Percentiles rank a stretch among this genome's conserved stretches.
These are phyloP conservation scores for Actenoides lindsayi DNA, from an alignment of 2,113 vertebrate species.

Conservation along the genomic window DNA sequence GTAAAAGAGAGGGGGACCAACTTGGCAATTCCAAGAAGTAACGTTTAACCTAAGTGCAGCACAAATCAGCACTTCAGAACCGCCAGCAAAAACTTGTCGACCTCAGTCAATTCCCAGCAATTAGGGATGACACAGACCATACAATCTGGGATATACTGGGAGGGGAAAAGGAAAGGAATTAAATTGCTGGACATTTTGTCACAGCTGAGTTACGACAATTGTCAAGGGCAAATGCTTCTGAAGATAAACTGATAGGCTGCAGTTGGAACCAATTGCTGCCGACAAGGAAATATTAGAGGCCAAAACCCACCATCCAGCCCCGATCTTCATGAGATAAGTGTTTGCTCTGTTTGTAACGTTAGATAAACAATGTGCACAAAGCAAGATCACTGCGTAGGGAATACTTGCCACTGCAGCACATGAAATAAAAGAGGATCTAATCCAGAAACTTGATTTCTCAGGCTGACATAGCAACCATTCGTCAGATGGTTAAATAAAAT, in stretches of 20 bases:
- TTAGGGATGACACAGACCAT: background rate
- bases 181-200: background rate
- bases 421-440: background rate
- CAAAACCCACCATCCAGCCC: background rate
- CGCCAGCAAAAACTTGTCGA: background rate
- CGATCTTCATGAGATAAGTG: background rate
- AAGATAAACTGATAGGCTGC: background rate
- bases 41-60: background rate
- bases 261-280: constrained; percentile 6
- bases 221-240: background rate
- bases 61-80: background rate
- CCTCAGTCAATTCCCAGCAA: background rate
- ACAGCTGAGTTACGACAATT: background rate
- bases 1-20: background rate
- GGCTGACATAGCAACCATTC: background rate
- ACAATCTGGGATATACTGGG: background rate
- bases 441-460: background rate
- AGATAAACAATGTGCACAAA: background rate
- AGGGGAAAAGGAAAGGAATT: background rate
- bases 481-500: background rate
- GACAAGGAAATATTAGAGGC: background rate
- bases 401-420: background rate
- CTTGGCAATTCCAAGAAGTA: background rate
- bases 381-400: background rate
- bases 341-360: background rate